Conservation (phyloP, 2,797 vertebrate species). For the Galagoides demidoff region DNA sequence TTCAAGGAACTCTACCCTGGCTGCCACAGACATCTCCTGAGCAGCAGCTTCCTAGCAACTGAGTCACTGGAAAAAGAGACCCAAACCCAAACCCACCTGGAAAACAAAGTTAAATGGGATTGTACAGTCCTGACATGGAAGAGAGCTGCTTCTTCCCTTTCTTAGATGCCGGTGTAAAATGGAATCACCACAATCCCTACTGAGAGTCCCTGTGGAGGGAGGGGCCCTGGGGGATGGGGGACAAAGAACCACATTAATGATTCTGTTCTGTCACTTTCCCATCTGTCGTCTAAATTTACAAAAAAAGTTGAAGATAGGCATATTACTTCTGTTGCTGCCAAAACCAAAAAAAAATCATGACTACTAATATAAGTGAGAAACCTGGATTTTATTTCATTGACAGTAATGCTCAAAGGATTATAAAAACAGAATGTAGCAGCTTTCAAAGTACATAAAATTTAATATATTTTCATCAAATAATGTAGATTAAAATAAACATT, state of each 20-base stretch:
- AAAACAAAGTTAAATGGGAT: not conserved
- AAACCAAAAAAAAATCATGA: not conserved
- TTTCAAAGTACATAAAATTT: not conserved
- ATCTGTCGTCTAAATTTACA: constrained; percentile 53
- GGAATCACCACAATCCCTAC: not conserved
- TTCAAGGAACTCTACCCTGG: not conserved
- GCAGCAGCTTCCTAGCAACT: not conserved
- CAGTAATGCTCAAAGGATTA: constrained; percentile 29
- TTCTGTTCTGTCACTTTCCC: constrained; percentile 32
- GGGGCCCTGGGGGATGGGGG: not conserved
- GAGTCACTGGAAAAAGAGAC: not conserved
- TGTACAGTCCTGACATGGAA: not conserved
- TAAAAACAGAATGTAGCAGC: not conserved
- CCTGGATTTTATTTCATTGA: constrained; percentile 21
- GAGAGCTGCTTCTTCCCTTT: not conserved
- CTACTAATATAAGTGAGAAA: constrained; percentile 9
- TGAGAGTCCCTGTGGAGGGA: not conserved
- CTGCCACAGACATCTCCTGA: not conserved
- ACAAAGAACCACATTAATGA: not conserved
- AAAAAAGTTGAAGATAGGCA: not conserved
- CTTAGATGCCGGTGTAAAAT: not conserved
- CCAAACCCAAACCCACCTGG: not conserved
- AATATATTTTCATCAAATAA: constrained; percentile 35
- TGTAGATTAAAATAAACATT: constrained; percentile 18
- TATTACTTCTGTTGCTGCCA: constrained; percentile 24